Evolutionary conservation across 2,888 invertebrate species (phyloP).

Genomic region (Antheraea assamensis): DNA sequence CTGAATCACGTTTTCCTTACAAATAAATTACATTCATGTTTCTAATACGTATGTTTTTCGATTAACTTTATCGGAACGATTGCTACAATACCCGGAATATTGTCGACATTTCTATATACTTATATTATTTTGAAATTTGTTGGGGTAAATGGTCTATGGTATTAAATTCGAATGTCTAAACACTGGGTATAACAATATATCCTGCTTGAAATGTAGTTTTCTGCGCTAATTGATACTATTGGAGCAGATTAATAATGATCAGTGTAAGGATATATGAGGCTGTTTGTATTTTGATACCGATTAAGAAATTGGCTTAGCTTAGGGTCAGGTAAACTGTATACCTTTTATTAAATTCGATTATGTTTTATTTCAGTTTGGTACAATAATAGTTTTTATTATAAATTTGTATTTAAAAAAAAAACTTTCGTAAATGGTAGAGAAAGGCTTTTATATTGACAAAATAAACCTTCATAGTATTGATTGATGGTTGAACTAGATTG

Average conservation of each 20-base stretch:
- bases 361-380: not conserved
- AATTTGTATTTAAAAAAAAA: too few relatives aligned
- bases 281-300: not conserved
- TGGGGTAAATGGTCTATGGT: not conserved
- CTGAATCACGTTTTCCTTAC: slow-evolving; percentile 10
- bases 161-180: not conserved
- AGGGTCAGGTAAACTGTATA: not conserved
- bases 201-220: not conserved
- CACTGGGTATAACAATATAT: not conserved
- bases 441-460: not conserved
- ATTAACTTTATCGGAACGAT: not conserved
- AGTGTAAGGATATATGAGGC: not conserved
- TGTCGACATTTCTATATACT: slow-evolving; percentile 9
- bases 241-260: not conserved
- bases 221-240: not conserved
- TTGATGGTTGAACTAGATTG: not conserved
- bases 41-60: not conserved
- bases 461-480: not conserved
- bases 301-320: not conserved
- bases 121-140: slow-evolving; percentile 2
- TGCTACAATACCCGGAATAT: not conserved
- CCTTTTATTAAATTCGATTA: not conserved
- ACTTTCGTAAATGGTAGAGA: not conserved
- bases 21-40: slow-evolving; percentile 13
- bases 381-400: not conserved